Evolutionary conservation across 1,140 invertebrate species (phyloP).

Genomic region (Megalonaias nervosa): DNA sequence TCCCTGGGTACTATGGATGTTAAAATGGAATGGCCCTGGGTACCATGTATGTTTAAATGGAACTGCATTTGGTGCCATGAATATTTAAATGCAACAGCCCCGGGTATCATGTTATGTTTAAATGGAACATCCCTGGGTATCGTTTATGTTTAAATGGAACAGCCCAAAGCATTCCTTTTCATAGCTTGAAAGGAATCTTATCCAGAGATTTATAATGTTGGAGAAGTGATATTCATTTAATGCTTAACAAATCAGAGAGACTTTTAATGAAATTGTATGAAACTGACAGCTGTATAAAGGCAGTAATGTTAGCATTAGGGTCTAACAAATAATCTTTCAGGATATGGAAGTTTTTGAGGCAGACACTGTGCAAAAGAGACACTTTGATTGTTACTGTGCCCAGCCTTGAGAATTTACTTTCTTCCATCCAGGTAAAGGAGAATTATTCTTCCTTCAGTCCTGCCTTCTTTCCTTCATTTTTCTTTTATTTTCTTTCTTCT

Average conservation of each 20-base stretch:
- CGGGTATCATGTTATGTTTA: no score
- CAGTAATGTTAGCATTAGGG: no score
- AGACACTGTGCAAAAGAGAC: constrained; percentile 36
- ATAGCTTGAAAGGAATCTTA: background rate
- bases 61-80: no score
- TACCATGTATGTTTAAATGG: no score
- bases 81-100: no score
- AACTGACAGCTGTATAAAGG: no score
- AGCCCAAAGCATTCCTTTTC: background rate
- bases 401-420: constrained; percentile 40
- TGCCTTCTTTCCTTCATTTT: background rate
- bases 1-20: no score
- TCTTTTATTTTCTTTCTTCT: background rate
- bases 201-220: background rate
- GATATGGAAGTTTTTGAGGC: constrained; percentile 43
- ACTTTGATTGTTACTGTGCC: constrained; percentile 43
- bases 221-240: background rate
- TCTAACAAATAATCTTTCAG: constrained; percentile 23
- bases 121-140: no score
- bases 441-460: background rate
- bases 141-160: no score
- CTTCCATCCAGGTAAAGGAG: constrained; percentile 39
- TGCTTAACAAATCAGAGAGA: no score
- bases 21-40: no score
- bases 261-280: no score